A percentile compares a stretch with the other conserved stretches of the same genome.
phyloP scores from a whole-genome alignment of 2,113 vertebrate genomes.

The Pollimyrus isidori region DNA sequence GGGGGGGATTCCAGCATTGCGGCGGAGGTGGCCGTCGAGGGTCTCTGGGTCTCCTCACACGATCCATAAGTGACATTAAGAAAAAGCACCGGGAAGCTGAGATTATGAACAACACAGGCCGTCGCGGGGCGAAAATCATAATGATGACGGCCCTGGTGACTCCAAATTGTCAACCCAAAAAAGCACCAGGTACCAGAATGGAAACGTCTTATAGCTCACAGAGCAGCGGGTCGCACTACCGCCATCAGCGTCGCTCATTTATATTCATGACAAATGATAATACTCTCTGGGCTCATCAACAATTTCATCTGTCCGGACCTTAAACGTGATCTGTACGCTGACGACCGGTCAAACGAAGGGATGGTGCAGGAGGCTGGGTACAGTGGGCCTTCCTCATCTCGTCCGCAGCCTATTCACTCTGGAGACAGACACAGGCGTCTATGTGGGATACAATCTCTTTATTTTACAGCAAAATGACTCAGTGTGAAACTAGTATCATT shows the following conservation, averaged over 20 bases:
- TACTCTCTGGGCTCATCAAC: not conserved
- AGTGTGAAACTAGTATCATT: constrained; percentile 11
- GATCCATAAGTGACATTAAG: not conserved
- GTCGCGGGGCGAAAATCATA: not conserved
- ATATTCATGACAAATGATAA: not conserved
- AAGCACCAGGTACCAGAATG: not conserved
- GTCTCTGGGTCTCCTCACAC: not conserved
- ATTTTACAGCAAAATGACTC: constrained; percentile 21
- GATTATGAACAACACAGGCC: not conserved
- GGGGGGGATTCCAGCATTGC: not conserved
- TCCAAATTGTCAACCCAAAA: not conserved
- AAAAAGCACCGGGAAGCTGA: not conserved
- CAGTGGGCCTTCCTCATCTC: not conserved
- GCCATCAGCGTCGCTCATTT: not conserved
- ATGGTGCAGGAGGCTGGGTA: not conserved
- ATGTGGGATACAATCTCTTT: constrained; percentile 2
- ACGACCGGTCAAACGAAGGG: not conserved
- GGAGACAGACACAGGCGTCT: not conserved
- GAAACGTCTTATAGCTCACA: not conserved
- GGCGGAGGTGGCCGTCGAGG: not conserved
- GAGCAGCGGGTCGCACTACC: not conserved
- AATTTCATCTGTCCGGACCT: not conserved
- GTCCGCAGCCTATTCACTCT: not conserved
- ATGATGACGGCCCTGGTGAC: not conserved
- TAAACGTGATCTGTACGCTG: not conserved